These are phyloP conservation scores for Ctenochaetus hawaiiensis DNA, from an alignment of 2,797 vertebrate species.

Conservation along the genomic window DNA sequence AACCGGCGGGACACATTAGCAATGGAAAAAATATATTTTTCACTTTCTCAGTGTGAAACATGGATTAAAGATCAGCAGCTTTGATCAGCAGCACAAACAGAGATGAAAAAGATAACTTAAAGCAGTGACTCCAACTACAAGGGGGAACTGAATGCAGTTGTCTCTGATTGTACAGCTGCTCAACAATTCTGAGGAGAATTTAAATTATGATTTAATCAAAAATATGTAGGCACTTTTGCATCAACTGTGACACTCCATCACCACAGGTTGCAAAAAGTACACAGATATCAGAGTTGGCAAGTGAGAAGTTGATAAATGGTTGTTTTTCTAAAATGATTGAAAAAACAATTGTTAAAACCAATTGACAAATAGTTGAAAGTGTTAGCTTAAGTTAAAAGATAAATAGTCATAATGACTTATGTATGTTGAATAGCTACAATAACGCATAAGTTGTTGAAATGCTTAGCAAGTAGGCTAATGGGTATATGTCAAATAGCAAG, in stretches of 20 bases:
- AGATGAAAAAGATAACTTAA: conserved; percentile 10
- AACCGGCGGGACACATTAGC: conserved; percentile 46
- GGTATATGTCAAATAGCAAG: too few relatives aligned
- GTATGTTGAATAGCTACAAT: too few relatives aligned
- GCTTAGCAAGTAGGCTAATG: too few relatives aligned
- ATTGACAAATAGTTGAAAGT: too few relatives aligned
- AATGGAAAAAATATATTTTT: conserved; percentile 43
- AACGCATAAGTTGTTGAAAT: too few relatives aligned
- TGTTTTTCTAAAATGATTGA: not conserved
- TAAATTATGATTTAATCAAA: not conserved
- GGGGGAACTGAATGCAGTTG: not conserved
- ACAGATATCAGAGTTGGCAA: not conserved
- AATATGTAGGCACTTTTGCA: not conserved
- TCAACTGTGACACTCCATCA: not conserved
- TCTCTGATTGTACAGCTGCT: not conserved
- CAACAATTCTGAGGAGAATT: not conserved
- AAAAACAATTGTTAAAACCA: not conserved
- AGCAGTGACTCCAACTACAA: not conserved
- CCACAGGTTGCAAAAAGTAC: not conserved
- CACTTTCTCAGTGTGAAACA: conserved; percentile 18
- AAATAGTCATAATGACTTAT: too few relatives aligned
- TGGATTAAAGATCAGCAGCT: conserved; percentile 1
- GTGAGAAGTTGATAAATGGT: not conserved
- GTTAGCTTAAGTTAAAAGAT: too few relatives aligned
- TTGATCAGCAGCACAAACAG: conserved; percentile 11